These are phyloP conservation scores for Tokudaia muenninki DNA, from an alignment of 2,797 vertebrate genomes.

Conservation along the genomic window DNA sequence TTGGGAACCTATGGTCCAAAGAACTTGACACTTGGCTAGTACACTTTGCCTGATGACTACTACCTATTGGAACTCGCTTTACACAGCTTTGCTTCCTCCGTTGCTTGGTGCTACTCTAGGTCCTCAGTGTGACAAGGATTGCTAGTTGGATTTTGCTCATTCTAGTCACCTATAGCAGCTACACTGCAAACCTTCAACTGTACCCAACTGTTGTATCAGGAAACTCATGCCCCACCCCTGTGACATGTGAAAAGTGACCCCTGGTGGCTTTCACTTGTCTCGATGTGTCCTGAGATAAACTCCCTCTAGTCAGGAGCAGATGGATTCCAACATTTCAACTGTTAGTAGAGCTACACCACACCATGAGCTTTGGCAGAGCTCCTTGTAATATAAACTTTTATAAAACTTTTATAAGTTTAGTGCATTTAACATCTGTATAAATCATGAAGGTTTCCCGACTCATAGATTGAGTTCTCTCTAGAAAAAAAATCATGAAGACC, in stretches of 20 bases:
- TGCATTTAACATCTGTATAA: constrained; percentile 29
- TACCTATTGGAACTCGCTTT: background rate
- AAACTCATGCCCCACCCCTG: background rate
- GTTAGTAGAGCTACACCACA: constrained; percentile 22
- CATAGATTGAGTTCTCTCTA: background rate
- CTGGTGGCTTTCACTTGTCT: constrained; percentile 18
- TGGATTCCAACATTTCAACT: constrained; percentile 48
- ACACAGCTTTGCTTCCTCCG: background rate
- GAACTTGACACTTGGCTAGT: background rate
- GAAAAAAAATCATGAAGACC: background rate
- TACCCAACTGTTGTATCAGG: background rate
- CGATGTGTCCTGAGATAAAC: constrained; percentile 62
- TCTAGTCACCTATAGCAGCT: constrained; percentile 42
- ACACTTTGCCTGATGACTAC: background rate
- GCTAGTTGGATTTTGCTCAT: constrained; percentile 34
- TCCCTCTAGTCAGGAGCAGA: constrained; percentile 1
- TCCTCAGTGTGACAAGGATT: background rate
- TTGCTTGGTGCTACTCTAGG: constrained; percentile 18
- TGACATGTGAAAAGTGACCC: constrained; percentile 48
- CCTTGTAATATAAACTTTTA: constrained; percentile 80
- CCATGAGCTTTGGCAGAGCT: constrained; percentile 72
- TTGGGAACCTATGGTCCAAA: background rate
- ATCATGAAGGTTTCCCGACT: background rate
- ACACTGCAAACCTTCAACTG: constrained; percentile 40
- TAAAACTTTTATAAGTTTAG: constrained; percentile 41